Evolutionary conservation across 2,113 vertebrate genomes (phyloP), one percentile per base, ranked within the genome.

Genomic region (Ceyx cyanopectus): DNA sequence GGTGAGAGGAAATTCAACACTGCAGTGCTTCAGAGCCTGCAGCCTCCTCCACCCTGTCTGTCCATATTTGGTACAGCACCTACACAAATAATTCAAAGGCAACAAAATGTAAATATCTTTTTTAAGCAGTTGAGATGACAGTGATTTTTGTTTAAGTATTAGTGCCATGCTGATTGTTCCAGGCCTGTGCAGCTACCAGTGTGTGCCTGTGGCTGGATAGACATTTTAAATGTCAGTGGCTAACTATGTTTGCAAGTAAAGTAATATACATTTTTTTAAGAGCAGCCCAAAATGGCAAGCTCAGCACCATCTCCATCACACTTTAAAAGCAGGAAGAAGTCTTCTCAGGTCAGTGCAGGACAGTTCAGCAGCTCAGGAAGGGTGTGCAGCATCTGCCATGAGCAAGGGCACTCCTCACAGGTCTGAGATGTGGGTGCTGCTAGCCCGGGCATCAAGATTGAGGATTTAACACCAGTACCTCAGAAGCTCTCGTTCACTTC

Each of bases 171-270:
- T 94, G 87, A 45, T 95, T 96, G 56, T 93, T 97, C 62, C 85
- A 82, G 93, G 92, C 74, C 86, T 93, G 90, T 94, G 83, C 57
- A 78, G 53, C 96, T 96, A 67, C 34, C 75, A 82, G 69, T 89
- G 72, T 94, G 79, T 97, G 90, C 66, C 87, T 85, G 8, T 85
- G 94, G 81, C 50, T 94, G 50, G 81, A 67, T 46, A 93, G 77
- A 96, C 96, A 75, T 95, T 96, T 85, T 92, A 85, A 93, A 91
- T 95, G 5, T 92, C n/a, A 21, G 75, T 88, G 90, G 56, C 68
- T 93, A 95, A 87, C 72, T 97, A 48, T 54, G 18, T 94, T 90
- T 96, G 66, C 89, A 91, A 91, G 81, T 93, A 84, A 72, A 43
- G 22, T 74, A 69, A 82, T 92, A 90, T 86, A 30, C 91, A 91